Base-by-base conservation (phyloP, 2,888 invertebrate species). In the Zhuqinia jingwanae region DNA sequence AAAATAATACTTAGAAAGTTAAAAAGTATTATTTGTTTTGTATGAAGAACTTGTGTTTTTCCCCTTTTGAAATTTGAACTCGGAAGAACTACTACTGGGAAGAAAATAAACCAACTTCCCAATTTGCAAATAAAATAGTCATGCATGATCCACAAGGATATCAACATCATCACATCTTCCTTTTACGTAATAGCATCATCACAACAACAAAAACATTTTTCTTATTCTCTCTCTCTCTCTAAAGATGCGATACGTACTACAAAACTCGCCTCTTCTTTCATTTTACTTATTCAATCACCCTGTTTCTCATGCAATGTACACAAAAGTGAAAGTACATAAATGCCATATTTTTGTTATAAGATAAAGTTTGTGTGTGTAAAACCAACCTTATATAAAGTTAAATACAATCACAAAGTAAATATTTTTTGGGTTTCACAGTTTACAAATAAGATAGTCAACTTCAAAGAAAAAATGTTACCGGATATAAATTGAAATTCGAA, bases 401-500 rank as follows among this genome's bases (percentile, higher is more conserved):
- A 50, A 15, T 36, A 20, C 70, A 70, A 70, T 22, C 47, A 78
- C 11, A 45, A 60, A 78, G 47, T 60, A 81, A 68, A 76, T 78
- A 85, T 78, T 79, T n/a, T 73, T 85, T 15, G 68, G 83, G 58
- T 50, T 79, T 53, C 85, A 15, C 70, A 85, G 70, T 68, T 68
- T 78, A 78, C 30, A 79, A 86, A 86, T 36, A 79, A 79, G 73
- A 78, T 85, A 56, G 70, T 36, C 2, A 85, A 78, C 85, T 68
- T 85, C 85, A 85, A 85, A 85, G 63, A 60, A 77, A 79, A 76
- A 60, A 25, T 76, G 85, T 50, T 86, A 85, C 47, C 47, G 79
- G 85, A 85, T 79, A 65, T 75, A 86, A 86, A 86, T 86, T 86
- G 85, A 86, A 86, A 86, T 80, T 80, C 65, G 60, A 79, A 77